These are phyloP conservation scores for Melitaea cinxia DNA, from an alignment of 1,140 invertebrate genomes.

Conservation along the genomic window DNA sequence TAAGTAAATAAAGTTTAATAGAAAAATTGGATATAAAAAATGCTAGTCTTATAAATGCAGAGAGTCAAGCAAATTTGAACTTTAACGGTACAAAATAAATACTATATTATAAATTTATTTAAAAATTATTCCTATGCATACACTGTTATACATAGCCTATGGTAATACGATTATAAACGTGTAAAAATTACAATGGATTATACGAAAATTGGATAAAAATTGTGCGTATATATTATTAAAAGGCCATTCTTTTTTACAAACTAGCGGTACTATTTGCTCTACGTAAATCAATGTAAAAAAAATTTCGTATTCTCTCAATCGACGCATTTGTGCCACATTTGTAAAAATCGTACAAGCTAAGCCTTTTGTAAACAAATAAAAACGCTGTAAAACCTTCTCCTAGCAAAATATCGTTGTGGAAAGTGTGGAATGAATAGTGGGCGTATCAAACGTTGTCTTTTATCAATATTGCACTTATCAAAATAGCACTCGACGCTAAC, in stretches of 20 bases:
- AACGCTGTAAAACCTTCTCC: constrained; percentile 29
- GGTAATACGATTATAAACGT: constrained; percentile 46
- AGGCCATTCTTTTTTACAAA: constrained; percentile 34
- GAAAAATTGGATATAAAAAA: constrained; percentile 24
- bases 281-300: constrained; percentile 28
- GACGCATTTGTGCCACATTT: constrained; percentile 5
- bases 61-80: constrained; percentile 27
- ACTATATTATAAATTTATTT: constrained; percentile 20
- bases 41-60: constrained; percentile 35
- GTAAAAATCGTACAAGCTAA: constrained; percentile 52
- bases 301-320: not conserved
- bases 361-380: constrained; percentile 56
- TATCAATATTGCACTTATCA: constrained; percentile 39
- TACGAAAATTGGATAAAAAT: constrained; percentile 47
- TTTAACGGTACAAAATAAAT: constrained; percentile 35
- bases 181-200: constrained; percentile 49
- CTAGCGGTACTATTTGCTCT: constrained; percentile 30
- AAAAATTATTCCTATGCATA: constrained; percentile 17
- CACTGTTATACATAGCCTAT: constrained; percentile 30
- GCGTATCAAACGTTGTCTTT: constrained; percentile 52
- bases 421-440: constrained; percentile 66
- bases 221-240: constrained; percentile 43
- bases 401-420: constrained; percentile 72
- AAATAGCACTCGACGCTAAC: constrained; percentile 28
- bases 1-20: constrained; percentile 13